phyloP scores from a whole-genome alignment of 2,113 vertebrate species.

The Diadophis punctatus region DNA sequence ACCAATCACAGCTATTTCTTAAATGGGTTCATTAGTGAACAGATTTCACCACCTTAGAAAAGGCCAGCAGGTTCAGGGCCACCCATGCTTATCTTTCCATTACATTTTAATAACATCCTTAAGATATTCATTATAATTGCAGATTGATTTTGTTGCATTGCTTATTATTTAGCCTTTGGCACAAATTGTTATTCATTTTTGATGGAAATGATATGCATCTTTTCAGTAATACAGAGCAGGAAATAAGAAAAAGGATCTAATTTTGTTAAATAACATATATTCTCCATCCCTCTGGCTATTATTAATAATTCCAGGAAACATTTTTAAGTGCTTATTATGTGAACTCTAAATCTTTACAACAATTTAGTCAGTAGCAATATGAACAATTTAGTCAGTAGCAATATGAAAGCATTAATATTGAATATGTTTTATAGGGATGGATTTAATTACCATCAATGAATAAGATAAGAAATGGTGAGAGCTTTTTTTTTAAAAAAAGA shows the following conservation, averaged over 20 bases:
- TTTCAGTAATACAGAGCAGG: slow-evolving; percentile 13
- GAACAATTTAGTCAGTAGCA: slow-evolving; percentile 39
- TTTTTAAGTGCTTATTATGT: background rate
- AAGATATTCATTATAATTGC: background rate
- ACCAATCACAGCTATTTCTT: background rate
- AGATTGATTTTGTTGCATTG: background rate
- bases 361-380: slow-evolving; percentile 46
- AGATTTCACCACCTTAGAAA: background rate
- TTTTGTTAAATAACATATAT: slow-evolving; percentile 29
- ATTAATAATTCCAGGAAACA: slow-evolving; percentile 57
- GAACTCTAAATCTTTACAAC: slow-evolving; percentile 35
- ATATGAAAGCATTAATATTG: slow-evolving; percentile 51
- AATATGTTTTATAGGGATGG: slow-evolving; percentile 38
- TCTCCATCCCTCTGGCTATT: slow-evolving; percentile 38
- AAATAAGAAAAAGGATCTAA: slow-evolving; percentile 27
- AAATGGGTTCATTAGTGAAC: background rate
- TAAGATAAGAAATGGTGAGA: slow-evolving; percentile 32
- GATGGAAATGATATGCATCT: background rate
- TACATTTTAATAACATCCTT: background rate
- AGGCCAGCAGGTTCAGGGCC: background rate
- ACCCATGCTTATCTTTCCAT: background rate
- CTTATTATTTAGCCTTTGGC: background rate
- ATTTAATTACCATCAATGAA: slow-evolving; percentile 50
- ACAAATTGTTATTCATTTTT: slow-evolving; percentile 23
- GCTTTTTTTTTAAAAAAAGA: slow-evolving; percentile 25